A percentile compares a stretch with the other conserved stretches of the same genome.
phyloP scores from a whole-genome alignment of 2,888 invertebrate genomes.

The Oscheius sp. region DNA sequence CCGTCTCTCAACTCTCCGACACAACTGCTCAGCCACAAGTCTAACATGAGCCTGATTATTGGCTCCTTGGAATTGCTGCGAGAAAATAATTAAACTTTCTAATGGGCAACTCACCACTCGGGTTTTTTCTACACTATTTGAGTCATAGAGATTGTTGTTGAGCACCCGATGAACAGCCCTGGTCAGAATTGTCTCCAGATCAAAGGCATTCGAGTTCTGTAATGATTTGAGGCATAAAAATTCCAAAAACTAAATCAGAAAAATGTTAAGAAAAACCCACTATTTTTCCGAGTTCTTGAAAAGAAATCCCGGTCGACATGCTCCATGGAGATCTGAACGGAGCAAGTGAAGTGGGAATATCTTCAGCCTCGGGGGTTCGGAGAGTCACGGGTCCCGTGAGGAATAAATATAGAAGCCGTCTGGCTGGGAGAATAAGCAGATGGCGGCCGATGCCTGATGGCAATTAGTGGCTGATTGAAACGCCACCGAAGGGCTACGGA shows the following conservation, averaged over 20 bases:
- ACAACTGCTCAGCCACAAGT: conserved; percentile 25
- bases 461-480: too few species aligned
- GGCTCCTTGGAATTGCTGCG: conserved; percentile 1
- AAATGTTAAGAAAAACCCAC: not conserved
- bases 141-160: not conserved
- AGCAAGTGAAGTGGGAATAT: not conserved
- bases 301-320: not conserved
- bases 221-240: too few species aligned
- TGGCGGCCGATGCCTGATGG: too few species aligned
- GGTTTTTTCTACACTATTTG: conserved; percentile 11
- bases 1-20: conserved; percentile 24
- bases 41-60: conserved; percentile 17
- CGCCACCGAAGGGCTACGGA: too few species aligned
- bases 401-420: too few species aligned
- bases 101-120: not conserved
- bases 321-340: not conserved
- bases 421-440: too few species aligned
- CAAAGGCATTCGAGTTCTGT: conserved; percentile 22
- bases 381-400: not conserved
- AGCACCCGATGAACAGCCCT: conserved; percentile 27
- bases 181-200: conserved; percentile 26
- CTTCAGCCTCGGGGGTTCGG: too few species aligned
- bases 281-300: not conserved
- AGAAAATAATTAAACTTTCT: not conserved
- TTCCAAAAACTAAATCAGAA: not conserved